Evolutionary conservation across 2,888 invertebrate genomes (phyloP).

Genomic region (Hedya salicella): DNA sequence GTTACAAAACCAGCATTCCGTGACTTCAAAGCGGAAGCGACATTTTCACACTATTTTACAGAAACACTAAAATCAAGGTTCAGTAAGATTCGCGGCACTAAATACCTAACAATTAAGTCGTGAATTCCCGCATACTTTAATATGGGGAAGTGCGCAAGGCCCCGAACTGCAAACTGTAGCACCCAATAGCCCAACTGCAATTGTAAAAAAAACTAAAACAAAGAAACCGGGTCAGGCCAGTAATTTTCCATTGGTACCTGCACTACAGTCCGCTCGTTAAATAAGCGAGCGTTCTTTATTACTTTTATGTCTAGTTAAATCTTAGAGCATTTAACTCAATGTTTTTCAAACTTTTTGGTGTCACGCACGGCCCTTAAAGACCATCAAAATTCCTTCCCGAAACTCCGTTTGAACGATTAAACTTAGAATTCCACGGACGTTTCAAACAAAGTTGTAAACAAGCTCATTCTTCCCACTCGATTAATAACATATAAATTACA

Average conservation of each 20-base stretch:
- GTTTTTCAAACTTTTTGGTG: no score
- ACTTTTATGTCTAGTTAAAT: not conserved
- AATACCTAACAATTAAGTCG: slow-evolving; percentile 12
- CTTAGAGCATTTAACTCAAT: no score
- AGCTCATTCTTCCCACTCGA: no score
- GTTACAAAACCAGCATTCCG: no score
- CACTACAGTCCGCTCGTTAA: slow-evolving; percentile 51
- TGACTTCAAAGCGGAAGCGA: slow-evolving; percentile 7
- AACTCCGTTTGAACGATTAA: no score
- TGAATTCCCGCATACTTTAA: slow-evolving; percentile 10
- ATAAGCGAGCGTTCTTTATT: slow-evolving; percentile 49
- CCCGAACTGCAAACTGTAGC: slow-evolving; percentile 27
- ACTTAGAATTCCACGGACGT: no score
- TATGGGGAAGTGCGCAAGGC: slow-evolving; percentile 35
- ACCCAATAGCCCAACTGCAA: slow-evolving; percentile 48
- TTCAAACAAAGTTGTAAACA: no score
- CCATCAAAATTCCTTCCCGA: no score
- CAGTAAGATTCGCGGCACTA: not conserved
- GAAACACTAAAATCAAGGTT: slow-evolving; percentile 19
- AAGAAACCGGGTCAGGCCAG: slow-evolving; percentile 71
- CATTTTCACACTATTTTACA: slow-evolving; percentile 1
- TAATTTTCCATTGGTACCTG: slow-evolving; percentile 67
- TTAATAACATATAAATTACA: no score
- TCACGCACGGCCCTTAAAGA: no score
- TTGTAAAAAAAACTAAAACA: slow-evolving; percentile 65